Percentiles rank a stretch among this genome's conserved stretches.
These are phyloP conservation scores for Squalus acanthias DNA, from an alignment of 2,797 vertebrate genomes.

Conservation along the genomic window DNA sequence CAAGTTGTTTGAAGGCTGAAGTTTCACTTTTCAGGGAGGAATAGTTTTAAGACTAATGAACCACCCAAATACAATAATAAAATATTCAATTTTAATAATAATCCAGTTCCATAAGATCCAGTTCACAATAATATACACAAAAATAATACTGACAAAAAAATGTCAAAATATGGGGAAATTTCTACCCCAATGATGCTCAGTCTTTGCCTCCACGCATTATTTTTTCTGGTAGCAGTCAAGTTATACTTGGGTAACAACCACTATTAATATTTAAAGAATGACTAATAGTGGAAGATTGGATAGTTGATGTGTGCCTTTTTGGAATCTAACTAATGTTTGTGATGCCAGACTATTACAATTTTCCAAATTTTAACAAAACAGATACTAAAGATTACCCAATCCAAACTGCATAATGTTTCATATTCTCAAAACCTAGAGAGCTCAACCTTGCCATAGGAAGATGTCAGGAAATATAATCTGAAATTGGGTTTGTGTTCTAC, in stretches of 20 bases:
- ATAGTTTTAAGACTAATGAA: not conserved
- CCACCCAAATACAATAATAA: not conserved
- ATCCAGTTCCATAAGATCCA: not conserved
- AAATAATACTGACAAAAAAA: not conserved
- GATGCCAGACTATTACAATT: not conserved
- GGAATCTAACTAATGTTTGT: not conserved
- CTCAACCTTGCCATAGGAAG: not conserved
- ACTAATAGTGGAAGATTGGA: not conserved
- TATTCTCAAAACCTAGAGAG: not conserved
- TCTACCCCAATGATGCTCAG: not conserved
- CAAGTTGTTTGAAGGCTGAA: not conserved
- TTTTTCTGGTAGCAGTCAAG: not conserved
- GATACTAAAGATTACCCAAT: not conserved
- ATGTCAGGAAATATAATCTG: not conserved
- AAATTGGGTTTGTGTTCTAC: not conserved
- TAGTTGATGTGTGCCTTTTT: not conserved
- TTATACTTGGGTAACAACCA: not conserved
- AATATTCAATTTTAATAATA: not conserved
- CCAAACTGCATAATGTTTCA: not conserved
- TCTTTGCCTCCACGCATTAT: not conserved
- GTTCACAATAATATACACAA: not conserved
- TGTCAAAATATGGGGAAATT: not conserved
- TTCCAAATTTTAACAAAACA: not conserved
- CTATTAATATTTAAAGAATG: not conserved
- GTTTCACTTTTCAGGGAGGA: not conserved